Conservation (phyloP, 1,140 invertebrate genomes). For the Agraylea sexmaculata region DNA sequence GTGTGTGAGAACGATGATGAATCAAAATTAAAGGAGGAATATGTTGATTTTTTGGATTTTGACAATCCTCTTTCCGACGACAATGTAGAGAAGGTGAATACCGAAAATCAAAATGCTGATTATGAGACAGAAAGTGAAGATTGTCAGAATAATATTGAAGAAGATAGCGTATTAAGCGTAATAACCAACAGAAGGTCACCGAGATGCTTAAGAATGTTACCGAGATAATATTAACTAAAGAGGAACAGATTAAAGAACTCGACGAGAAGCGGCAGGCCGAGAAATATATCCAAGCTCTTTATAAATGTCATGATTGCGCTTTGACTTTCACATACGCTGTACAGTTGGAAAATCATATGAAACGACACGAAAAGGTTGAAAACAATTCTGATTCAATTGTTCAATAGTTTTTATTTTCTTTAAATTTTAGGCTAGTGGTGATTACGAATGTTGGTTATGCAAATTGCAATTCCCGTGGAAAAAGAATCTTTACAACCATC, state of each 20-base stretch:
- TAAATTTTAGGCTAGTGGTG: slow-evolving; percentile 11
- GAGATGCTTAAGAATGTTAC: too few relatives aligned
- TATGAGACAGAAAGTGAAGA: too few relatives aligned
- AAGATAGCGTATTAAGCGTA: too few relatives aligned
- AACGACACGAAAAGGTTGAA: slow-evolving; percentile 28
- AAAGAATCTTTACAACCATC: slow-evolving; percentile 9
- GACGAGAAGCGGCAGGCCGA: slow-evolving; percentile 20
- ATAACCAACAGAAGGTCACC: too few relatives aligned
- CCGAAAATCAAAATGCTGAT: too few relatives aligned
- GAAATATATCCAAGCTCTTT: slow-evolving; percentile 23
- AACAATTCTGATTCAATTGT: neutral
- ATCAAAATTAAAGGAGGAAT: too few relatives aligned
- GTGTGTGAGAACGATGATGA: too few relatives aligned
- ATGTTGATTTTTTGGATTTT: too few relatives aligned
- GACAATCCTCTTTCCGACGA: too few relatives aligned
- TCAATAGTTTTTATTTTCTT: neutral
- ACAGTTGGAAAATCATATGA: slow-evolving; percentile 29
- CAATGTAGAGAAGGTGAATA: too few relatives aligned
- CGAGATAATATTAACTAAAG: slow-evolving; percentile 21
- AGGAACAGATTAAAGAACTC: slow-evolving; percentile 27
- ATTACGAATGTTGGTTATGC: slow-evolving; percentile 11
- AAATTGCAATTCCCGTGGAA: slow-evolving; percentile 9
- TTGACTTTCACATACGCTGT: slow-evolving; percentile 28
- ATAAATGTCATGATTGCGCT: slow-evolving; percentile 29
- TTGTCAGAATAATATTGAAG: too few relatives aligned